A percentile compares a stretch with the other conserved stretches of the same genome.
These are phyloP conservation scores for Cactoblastis cactorum DNA, from an alignment of 2,888 invertebrate genomes.

Conservation along the genomic window DNA sequence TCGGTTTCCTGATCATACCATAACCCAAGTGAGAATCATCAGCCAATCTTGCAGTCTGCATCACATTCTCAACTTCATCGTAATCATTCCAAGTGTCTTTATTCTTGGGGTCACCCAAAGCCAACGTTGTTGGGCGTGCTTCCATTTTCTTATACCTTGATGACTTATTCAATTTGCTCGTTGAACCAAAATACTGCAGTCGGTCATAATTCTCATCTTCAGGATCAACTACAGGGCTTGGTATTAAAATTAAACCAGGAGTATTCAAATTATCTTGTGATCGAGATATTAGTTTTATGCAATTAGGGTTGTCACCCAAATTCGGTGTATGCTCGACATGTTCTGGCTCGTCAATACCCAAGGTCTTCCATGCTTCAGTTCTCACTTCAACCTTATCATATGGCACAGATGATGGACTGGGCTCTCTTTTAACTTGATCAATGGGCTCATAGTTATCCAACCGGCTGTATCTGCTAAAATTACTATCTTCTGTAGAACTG, in stretches of 20 bases:
- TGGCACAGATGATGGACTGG: slow-evolving; percentile 65
- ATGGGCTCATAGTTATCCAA: slow-evolving; percentile 75
- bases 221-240: slow-evolving; percentile 67
- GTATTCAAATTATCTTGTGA: slow-evolving; percentile 72
- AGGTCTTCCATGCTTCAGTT: slow-evolving; percentile 89
- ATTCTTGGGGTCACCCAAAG: slow-evolving; percentile 59
- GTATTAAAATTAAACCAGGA: slow-evolving; percentile 73
- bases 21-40: slow-evolving; percentile 91
- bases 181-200: slow-evolving; percentile 88
- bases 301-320: slow-evolving; percentile 66
- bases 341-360: slow-evolving; percentile 85
- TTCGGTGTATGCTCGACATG: slow-evolving; percentile 82
- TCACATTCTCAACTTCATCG: slow-evolving; percentile 85
- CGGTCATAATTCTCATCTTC: slow-evolving; percentile 86
- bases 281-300: slow-evolving; percentile 71
- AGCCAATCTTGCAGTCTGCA: slow-evolving; percentile 85
- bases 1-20: slow-evolving; percentile 86
- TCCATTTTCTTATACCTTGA: slow-evolving; percentile 84
- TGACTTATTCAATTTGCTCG: slow-evolving; percentile 83
- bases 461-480: slow-evolving; percentile 75
- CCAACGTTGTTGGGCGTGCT: slow-evolving; percentile 77
- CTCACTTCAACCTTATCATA: slow-evolving; percentile 89
- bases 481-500: slow-evolving; percentile 66
- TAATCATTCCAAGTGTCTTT: slow-evolving; percentile 85
- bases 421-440: slow-evolving; percentile 70